phyloP scores from a whole-genome alignment of 1,140 invertebrate species.

The Bicyclus anynana region DNA sequence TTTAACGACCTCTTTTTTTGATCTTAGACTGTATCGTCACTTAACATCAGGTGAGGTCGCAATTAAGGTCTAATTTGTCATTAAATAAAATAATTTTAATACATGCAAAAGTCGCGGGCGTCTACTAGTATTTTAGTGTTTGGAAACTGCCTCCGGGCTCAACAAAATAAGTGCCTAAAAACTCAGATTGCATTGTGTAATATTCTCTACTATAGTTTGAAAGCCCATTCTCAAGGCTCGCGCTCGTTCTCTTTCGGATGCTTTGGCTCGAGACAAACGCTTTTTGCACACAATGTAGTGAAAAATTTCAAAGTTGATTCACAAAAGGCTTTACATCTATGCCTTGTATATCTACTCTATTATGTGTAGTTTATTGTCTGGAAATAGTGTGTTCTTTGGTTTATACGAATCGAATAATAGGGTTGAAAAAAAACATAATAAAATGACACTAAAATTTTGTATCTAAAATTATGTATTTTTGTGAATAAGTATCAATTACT shows the following conservation, averaged over 20 bases:
- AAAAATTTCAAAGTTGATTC: constrained; percentile 5
- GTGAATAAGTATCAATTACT: too few relatives aligned
- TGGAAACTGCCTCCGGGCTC: too few relatives aligned
- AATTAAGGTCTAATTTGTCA: too few relatives aligned
- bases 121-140: too few relatives aligned
- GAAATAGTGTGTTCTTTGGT: constrained; percentile 3
- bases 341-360: constrained; percentile 5
- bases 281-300: constrained; percentile 5
- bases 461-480: too few relatives aligned
- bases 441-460: too few relatives aligned
- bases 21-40: too few relatives aligned
- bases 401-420: background rate
- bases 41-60: too few relatives aligned
- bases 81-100: too few relatives aligned
- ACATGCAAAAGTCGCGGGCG: too few relatives aligned
- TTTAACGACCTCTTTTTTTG: too few relatives aligned
- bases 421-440: too few relatives aligned
- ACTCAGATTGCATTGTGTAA: background rate
- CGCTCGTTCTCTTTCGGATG: background rate
- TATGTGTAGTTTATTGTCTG: constrained; percentile 4
- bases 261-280: constrained; percentile 1
- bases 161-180: background rate
- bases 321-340: constrained; percentile 5
- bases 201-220: constrained; percentile 1
- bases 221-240: background rate